Evolutionary conservation across 2,888 invertebrate species (phyloP).

Genomic region (Keiferia lycopersicella): DNA sequence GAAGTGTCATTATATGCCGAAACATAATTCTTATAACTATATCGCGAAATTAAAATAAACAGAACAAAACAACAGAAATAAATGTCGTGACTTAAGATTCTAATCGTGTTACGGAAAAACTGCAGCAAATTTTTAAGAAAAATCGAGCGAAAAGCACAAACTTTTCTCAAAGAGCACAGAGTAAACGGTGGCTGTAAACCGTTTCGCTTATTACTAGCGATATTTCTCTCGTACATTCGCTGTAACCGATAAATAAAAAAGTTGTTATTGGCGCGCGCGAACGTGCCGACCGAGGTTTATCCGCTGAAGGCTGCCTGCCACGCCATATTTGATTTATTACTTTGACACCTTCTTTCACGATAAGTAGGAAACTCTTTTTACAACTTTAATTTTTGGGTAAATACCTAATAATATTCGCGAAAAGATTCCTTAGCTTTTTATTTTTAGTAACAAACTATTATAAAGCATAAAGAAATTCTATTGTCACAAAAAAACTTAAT

Average conservation of each 20-base stretch:
- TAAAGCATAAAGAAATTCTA: no score
- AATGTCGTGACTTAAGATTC: no score
- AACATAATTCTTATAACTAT: no score
- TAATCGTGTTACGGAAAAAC: neutral
- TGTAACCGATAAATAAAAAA: constrained; percentile 24
- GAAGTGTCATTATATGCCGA: no score
- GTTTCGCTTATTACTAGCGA: constrained; percentile 10
- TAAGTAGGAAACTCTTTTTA: neutral
- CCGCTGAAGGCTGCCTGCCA: neutral
- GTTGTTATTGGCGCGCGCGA: constrained; percentile 17
- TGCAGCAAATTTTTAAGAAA: neutral
- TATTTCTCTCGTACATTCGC: neutral
- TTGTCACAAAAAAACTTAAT: no score
- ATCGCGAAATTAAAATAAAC: no score
- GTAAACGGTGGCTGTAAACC: neutral
- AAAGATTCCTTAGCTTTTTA: no score
- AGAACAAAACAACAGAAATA: no score
- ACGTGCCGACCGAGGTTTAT: constrained; percentile 14
- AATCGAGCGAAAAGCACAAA: neutral
- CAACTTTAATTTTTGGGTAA: no score
- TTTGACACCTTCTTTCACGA: constrained; percentile 18
- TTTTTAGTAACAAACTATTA: no score
- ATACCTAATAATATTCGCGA: no score
- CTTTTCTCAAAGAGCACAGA: neutral
- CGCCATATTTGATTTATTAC: constrained; percentile 19